phyloP scores from a whole-genome alignment of 2,888 invertebrate species.

The Odontothrips loti region DNA sequence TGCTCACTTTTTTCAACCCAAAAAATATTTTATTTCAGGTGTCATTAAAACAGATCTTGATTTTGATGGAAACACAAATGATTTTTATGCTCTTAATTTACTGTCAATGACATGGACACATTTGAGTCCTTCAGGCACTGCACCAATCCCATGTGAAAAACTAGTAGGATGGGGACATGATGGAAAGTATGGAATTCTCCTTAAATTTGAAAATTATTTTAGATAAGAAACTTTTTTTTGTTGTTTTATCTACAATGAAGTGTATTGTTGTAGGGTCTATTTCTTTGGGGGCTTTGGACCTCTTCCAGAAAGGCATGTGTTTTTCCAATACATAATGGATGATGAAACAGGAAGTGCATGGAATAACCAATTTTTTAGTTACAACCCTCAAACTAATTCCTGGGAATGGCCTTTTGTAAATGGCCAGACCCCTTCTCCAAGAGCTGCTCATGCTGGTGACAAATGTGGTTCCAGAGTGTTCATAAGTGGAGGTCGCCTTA shows the following conservation, averaged over 20 bases:
- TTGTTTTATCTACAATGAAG: neutral
- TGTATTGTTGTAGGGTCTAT: conserved; percentile 39
- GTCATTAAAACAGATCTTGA: conserved; percentile 32
- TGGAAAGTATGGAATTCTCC: conserved; percentile 38
- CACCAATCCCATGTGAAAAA: conserved; percentile 41
- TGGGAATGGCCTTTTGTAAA: conserved; percentile 43
- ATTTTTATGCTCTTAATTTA: conserved; percentile 39
- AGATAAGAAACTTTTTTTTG: neutral
- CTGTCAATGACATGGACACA: conserved; percentile 38
- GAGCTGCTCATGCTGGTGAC: conserved; percentile 49
- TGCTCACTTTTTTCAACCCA: neutral
- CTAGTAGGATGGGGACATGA: conserved; percentile 41
- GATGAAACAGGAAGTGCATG: conserved; percentile 41
- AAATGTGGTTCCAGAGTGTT: conserved; percentile 42
- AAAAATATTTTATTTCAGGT: conserved; percentile 30
- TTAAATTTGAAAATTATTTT: neutral
- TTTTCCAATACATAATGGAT: conserved; percentile 36
- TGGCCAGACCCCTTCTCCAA: conserved; percentile 45
- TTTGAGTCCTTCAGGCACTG: conserved; percentile 37
- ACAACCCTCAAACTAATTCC: conserved; percentile 39
- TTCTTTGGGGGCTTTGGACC: conserved; percentile 44
- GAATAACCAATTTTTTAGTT: conserved; percentile 44
- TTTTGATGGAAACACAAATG: conserved; percentile 37
- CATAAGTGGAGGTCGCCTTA: conserved; percentile 49
- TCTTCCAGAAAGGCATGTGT: conserved; percentile 32